These are phyloP conservation scores for Rutpela maculata DNA, from an alignment of 2,888 invertebrate genomes.

Conservation along the genomic window DNA sequence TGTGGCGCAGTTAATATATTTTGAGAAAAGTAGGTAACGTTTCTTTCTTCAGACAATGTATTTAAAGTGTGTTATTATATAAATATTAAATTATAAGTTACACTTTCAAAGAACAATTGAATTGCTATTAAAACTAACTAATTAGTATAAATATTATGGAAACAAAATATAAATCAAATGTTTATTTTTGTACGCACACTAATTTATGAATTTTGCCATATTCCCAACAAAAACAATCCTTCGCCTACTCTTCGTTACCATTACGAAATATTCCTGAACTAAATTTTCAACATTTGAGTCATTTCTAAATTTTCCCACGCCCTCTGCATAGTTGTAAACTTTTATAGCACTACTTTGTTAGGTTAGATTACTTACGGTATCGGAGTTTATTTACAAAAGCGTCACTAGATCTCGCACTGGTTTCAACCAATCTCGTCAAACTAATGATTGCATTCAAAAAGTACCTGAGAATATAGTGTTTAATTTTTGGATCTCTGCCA, in stretches of 20 bases:
- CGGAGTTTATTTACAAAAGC: conserved; percentile 16
- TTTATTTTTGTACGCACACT: neutral
- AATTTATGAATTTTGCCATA: neutral
- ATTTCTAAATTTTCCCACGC: conserved; percentile 29
- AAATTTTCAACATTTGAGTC: conserved; percentile 20
- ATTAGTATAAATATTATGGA: too few relatives aligned
- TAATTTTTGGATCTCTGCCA: conserved; percentile 39
- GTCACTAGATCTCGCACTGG: conserved; percentile 42
- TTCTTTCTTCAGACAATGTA: too few relatives aligned
- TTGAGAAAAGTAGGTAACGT: too few relatives aligned
- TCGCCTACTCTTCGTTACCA: conserved; percentile 9
- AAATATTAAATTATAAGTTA: too few relatives aligned
- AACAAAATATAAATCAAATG: neutral
- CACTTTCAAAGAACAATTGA: too few relatives aligned
- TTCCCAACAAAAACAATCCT: conserved; percentile 1
- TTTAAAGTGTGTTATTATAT: too few relatives aligned
- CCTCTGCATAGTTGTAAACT: neutral
- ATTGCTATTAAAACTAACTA: too few relatives aligned
- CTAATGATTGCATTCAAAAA: conserved; percentile 34
- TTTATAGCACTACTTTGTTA: conserved; percentile 1
- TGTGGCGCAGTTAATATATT: too few relatives aligned
- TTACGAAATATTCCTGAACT: conserved; percentile 7
- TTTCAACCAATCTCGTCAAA: conserved; percentile 27
- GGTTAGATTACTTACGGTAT: conserved; percentile 32
- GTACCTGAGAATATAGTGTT: conserved; percentile 37